Evolutionary conservation across 2,113 vertebrate species (phyloP).

Genomic region (Mixornis gularis): DNA sequence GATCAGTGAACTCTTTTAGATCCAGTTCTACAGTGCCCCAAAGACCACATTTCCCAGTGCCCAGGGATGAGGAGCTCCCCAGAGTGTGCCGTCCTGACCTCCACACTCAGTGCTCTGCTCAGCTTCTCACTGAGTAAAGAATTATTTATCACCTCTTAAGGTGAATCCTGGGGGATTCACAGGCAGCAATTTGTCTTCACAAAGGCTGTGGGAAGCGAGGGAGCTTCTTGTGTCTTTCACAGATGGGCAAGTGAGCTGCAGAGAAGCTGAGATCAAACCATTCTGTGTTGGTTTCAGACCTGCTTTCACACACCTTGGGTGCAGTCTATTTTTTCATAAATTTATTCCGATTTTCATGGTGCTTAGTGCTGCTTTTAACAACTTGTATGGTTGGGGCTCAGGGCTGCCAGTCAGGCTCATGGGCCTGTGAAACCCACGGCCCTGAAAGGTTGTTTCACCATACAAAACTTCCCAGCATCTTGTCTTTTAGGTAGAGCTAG

Average conservation of each 20-base stretch:
- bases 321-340: neutral
- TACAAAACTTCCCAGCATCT: neutral
- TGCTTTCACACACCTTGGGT: neutral
- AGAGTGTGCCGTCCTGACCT: neutral
- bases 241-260: neutral
- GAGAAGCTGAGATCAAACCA: neutral
- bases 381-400: accelerated
- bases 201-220: neutral
- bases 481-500: neutral
- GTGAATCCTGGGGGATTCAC: neutral
- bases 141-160: neutral
- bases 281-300: neutral
- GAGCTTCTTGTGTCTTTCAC: neutral
- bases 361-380: neutral
- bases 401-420: neutral
- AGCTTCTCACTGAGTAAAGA: neutral
- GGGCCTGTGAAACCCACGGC: accelerated
- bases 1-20: neutral
- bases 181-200: neutral
- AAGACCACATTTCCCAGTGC: neutral
- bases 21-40: accelerated
- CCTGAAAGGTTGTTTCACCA: neutral
- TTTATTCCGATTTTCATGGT: neutral
- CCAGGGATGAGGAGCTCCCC: neutral
- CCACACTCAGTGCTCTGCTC: neutral